Evolutionary conservation across 2,113 vertebrate species (phyloP).

Genomic region (Ceyx margarethae): DNA sequence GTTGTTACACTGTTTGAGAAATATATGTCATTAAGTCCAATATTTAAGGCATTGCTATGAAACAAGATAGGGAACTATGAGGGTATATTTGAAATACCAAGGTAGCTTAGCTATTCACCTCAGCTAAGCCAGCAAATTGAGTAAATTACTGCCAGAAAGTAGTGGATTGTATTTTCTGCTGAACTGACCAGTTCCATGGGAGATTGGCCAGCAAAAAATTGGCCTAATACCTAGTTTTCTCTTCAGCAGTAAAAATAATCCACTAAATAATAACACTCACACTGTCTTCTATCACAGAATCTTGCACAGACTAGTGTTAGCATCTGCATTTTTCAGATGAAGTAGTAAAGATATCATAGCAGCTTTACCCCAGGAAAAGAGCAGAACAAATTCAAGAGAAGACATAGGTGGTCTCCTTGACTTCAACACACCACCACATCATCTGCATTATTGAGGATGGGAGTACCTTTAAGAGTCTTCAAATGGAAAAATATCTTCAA

Average conservation of each 20-base stretch:
- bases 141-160: slow-evolving; percentile 40
- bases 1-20: background rate
- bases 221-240: background rate
- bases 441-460: background rate
- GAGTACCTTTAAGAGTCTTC: background rate
- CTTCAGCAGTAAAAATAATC: slow-evolving; percentile 44
- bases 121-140: slow-evolving; percentile 28
- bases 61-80: slow-evolving; percentile 25
- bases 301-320: background rate
- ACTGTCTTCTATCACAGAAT: background rate
- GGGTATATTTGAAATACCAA: slow-evolving; percentile 42
- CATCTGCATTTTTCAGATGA: slow-evolving; percentile 1
- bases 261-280: slow-evolving; percentile 14
- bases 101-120: slow-evolving; percentile 1
- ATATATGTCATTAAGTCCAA: background rate
- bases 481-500: background rate
- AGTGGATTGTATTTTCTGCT: slow-evolving; percentile 38
- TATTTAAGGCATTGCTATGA: slow-evolving; percentile 11
- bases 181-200: slow-evolving; percentile 30
- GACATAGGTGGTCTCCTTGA: background rate
- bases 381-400: background rate
- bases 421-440: background rate
- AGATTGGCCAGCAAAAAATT: slow-evolving; percentile 23
- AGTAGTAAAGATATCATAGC: background rate
- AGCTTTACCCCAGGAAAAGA: background rate